These are phyloP conservation scores for Micronisus gabar DNA, from an alignment of 2,113 vertebrate genomes.

Conservation along the genomic window DNA sequence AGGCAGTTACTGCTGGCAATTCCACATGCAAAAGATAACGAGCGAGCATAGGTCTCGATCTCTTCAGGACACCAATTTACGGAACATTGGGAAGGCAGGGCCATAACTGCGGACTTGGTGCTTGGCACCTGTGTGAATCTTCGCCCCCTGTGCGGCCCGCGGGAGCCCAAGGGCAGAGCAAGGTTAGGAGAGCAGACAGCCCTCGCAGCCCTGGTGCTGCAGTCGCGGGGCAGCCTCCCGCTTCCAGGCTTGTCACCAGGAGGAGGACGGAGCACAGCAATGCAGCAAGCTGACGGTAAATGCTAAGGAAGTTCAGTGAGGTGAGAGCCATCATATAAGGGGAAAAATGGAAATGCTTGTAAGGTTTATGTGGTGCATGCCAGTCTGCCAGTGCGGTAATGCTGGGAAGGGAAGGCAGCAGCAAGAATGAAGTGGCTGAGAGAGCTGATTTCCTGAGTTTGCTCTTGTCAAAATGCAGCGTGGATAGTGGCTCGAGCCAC, in stretches of 20 bases:
- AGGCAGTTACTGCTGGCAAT: not conserved
- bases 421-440: not conserved
- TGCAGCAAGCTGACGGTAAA: not conserved
- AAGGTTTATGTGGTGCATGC: not conserved
- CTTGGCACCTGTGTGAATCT: not conserved
- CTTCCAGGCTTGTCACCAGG: not conserved
- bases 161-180: not conserved
- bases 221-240: not conserved
- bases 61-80: not conserved
- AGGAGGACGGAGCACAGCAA: not conserved
- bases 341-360: not conserved
- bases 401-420: not conserved
- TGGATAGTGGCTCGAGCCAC: rapidly evolving
- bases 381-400: not conserved
- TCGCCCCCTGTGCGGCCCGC: not conserved
- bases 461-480: not conserved
- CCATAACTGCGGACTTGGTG: not conserved
- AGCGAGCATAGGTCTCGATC: not conserved
- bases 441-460: not conserved
- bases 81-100: not conserved
- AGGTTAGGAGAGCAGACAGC: not conserved
- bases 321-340: not conserved
- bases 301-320: not conserved
- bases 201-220: not conserved
- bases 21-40: rapidly evolving